Base-by-base conservation (phyloP, 23 tunicate species). In the Pegea sp. region DNA sequence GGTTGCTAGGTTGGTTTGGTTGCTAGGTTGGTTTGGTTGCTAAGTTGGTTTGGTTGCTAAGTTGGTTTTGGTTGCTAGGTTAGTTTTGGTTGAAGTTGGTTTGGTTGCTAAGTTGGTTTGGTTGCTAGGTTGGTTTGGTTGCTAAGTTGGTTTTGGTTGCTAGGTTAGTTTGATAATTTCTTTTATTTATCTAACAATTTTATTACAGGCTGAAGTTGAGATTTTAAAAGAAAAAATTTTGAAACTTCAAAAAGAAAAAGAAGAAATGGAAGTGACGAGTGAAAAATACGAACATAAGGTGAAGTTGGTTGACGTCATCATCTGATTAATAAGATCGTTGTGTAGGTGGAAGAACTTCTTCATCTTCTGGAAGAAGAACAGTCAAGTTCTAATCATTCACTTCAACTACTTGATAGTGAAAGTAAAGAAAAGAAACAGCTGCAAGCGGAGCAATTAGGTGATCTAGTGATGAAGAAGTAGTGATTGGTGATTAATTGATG, bases 341-440 rank as follows among this genome's bases (percentile, higher is more conserved):
- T 42, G 4, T 50, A 71, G 78, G 18, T 71, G 49, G 34, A 62
- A 23, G 78, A 71, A 18, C 56, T 77, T n/a, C 30, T 73, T 31
- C 42, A 63, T 18, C 69, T 60, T 11, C 67, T 90, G 19, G 74
- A 76, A 26, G 98, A 90, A 42, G 91, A 90, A 62, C 71, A 58
- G n/a, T 51, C 64, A n/a, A 68, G 69, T 24, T 62, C 90, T 16
- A 26, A 59, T 7, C 91, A 78, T 26, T 75, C 91, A 22, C 58
- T 64, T 48, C 86, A 90, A 29, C 32, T 78, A 53, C 72, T 90
- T 6, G 91, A 90, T 43, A 67, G 66, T 6, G 91, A 77, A 30
- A 71, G 63, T 24, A 71, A 66, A 32, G 98, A 90, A 32, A 71
- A 76, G 32, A 38, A 68, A 22, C 28, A 46, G 21, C 55, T 81